phyloP scores from a whole-genome alignment of 1,140 invertebrate species.

The Bombus terrestris region DNA sequence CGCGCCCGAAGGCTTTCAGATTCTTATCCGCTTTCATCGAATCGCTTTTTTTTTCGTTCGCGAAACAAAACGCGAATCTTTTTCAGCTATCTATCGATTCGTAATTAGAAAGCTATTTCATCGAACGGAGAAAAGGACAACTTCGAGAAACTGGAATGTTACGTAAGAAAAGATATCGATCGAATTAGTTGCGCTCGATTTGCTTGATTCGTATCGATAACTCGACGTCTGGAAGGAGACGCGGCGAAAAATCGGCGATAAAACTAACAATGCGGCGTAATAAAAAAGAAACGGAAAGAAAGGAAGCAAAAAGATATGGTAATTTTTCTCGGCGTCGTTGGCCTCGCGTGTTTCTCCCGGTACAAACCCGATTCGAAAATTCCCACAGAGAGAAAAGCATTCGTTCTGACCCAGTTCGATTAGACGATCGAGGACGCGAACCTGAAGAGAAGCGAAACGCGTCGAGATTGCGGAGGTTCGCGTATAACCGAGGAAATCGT shows the following conservation, averaged over 20 bases:
- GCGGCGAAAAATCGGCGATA: background rate
- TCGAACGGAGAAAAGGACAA: no score
- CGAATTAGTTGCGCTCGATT: background rate
- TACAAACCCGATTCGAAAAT: slow-evolving; percentile 8
- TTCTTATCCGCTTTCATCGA: slow-evolving; percentile 22
- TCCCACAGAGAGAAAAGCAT: background rate
- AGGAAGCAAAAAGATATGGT: slow-evolving; percentile 1
- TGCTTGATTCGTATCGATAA: background rate
- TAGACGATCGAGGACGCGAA: background rate
- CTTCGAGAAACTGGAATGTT: no score
- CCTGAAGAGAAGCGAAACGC: slow-evolving; percentile 1
- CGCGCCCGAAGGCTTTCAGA: slow-evolving; percentile 31
- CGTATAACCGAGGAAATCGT: slow-evolving; percentile 2
- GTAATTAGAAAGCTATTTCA: background rate
- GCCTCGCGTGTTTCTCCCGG: slow-evolving; percentile 19
- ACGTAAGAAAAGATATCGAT: background rate
- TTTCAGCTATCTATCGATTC: background rate
- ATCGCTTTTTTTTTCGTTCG: no score
- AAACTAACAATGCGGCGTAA: background rate
- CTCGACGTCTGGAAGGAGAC: background rate
- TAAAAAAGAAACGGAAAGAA: background rate
- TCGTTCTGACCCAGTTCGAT: slow-evolving; percentile 29
- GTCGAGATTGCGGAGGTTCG: background rate
- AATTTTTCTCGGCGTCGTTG: slow-evolving; percentile 8
- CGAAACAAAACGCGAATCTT: background rate